These are phyloP conservation scores for Laspeyria flexula DNA, from an alignment of 2,888 invertebrate species.

Conservation along the genomic window DNA sequence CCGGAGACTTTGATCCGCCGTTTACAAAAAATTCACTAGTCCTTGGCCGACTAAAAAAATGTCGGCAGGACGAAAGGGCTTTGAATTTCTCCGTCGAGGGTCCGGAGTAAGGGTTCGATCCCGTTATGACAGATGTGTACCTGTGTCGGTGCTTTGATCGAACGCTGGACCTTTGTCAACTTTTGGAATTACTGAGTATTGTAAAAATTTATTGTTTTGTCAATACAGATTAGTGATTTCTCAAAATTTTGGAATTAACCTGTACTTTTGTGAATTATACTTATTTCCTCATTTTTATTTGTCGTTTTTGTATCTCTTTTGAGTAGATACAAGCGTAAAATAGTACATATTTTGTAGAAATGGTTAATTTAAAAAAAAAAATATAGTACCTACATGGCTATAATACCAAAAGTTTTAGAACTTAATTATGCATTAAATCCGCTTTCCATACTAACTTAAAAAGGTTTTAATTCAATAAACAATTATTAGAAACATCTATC, in stretches of 20 bases:
- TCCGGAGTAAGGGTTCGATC: slow-evolving; percentile 43
- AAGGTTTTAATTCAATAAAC: no score
- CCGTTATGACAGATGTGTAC: slow-evolving; percentile 38
- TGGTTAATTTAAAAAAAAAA: no score
- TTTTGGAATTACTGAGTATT: background rate
- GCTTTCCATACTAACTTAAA: no score
- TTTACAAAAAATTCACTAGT: slow-evolving; percentile 17
- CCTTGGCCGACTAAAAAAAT: slow-evolving; percentile 25
- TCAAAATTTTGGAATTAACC: background rate
- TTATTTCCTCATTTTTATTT: no score
- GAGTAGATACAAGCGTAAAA: no score
- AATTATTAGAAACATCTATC: no score
- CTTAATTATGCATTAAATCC: no score
- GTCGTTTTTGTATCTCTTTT: no score
- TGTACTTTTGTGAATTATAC: background rate
- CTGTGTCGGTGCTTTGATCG: slow-evolving; percentile 27
- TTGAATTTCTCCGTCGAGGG: slow-evolving; percentile 26
- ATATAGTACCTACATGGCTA: no score
- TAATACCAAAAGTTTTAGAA: no score
- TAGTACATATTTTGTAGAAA: no score
- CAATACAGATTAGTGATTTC: background rate
- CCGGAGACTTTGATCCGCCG: slow-evolving; percentile 41
- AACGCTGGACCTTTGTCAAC: background rate
- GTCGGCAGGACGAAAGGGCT: slow-evolving; percentile 39
- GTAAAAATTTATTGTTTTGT: background rate